phyloP scores from a whole-genome alignment of 1,140 invertebrate genomes.

The Hyposmocoma kahamanoa region DNA sequence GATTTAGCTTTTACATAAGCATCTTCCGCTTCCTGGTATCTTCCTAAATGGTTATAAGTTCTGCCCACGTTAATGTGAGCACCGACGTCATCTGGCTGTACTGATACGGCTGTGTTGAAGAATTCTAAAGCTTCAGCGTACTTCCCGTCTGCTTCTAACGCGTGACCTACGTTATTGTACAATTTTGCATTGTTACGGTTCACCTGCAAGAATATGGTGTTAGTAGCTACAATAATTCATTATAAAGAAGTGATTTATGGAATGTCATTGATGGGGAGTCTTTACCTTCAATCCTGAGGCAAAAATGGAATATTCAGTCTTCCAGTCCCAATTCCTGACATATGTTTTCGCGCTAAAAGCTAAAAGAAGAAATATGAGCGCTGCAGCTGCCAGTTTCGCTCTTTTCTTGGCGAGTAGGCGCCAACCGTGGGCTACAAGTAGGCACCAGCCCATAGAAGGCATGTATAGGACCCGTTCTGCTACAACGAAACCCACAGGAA shows the following conservation, averaged over 20 bases:
- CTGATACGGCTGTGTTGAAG: conserved; percentile 93
- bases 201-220: conserved; percentile 70
- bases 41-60: conserved; percentile 94
- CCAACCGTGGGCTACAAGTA: conserved; percentile 90
- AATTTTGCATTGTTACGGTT: conserved; percentile 95
- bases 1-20: conserved; percentile 93
- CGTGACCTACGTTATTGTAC: conserved; percentile 98
- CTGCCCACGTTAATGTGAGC: conserved; percentile 97
- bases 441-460: conserved; percentile 98
- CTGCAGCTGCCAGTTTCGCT: conserved; percentile 77
- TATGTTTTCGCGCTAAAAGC: conserved; percentile 88
- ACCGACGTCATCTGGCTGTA: conserved; percentile 96
- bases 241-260: no score
- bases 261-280: no score
- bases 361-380: conserved; percentile 77
- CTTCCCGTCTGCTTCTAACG: conserved; percentile 88
- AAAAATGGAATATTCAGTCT: conserved; percentile 94
- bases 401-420: conserved; percentile 68
- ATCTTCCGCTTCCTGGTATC: conserved; percentile 91
- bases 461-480: conserved; percentile 97
- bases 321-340: conserved; percentile 92
- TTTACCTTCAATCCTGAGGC: conserved; percentile 86
- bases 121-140: conserved; percentile 92
- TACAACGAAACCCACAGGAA: conserved; percentile 97
- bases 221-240: no score